Percentiles rank a stretch among this genome's conserved stretches.
Conservation (phyloP, 2,113 vertebrate genomes). For the Martes martes region DNA sequence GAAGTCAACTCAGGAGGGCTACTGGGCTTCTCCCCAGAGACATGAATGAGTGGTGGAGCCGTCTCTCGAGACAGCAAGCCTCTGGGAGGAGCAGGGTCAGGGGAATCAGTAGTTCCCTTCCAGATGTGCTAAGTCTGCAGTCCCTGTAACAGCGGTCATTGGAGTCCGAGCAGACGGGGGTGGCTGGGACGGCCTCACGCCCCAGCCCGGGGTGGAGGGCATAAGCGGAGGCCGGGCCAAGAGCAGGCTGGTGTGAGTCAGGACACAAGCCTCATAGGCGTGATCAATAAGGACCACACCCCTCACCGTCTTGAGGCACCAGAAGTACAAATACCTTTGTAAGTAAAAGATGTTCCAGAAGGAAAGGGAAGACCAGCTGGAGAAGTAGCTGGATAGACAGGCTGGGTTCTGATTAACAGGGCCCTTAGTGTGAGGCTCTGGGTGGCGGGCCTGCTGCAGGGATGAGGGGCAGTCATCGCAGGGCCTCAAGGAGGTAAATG, state of each 20-base stretch:
- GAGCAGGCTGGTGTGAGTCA: neutral
- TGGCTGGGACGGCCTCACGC: rapidly evolving
- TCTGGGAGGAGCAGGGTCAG: rapidly evolving
- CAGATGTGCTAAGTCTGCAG: neutral
- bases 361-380: neutral
- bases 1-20: neutral
- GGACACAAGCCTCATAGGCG: rapidly evolving
- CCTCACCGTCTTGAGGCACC: neutral
- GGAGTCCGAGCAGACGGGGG: rapidly evolving
- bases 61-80: neutral
- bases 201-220: no score
- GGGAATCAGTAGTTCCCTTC: neutral
- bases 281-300: neutral
- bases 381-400: neutral
- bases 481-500: neutral
- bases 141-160: neutral
- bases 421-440: rapidly evolving
- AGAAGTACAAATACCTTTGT: neutral
- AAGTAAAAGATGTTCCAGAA: neutral
- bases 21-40: neutral
- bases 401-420: neutral
- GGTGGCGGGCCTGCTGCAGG: neutral
- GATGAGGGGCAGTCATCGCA: neutral
- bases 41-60: neutral
- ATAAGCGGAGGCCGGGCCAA: neutral